Percentiles rank a stretch among this genome's conserved stretches.
These are phyloP conservation scores for Sebastes diploproa DNA, from an alignment of 2,797 vertebrate species.

Conservation along the genomic window DNA sequence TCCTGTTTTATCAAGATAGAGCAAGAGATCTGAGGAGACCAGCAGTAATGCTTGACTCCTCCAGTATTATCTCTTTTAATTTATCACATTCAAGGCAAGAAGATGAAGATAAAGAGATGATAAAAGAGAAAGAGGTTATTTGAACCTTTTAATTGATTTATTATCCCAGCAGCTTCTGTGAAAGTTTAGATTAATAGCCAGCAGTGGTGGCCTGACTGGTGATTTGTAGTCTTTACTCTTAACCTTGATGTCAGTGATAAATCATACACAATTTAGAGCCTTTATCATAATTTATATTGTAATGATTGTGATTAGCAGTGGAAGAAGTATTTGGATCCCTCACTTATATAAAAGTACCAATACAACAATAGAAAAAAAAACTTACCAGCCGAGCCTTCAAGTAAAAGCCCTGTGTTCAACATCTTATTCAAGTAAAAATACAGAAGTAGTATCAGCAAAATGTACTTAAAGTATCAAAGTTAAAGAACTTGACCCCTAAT, in stretches of 20 bases:
- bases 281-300: not conserved
- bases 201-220: not conserved
- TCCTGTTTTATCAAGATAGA: not conserved
- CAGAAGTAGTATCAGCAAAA: not conserved
- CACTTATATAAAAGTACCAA: not conserved
- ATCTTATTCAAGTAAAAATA: not conserved
- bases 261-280: not conserved
- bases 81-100: not conserved
- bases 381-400: rapidly evolving
- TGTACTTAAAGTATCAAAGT: not conserved
- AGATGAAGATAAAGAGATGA: not conserved
- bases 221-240: not conserved
- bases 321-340: not conserved
- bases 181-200: not conserved
- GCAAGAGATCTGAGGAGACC: not conserved
- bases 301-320: no score
- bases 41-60: not conserved
- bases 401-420: not conserved
- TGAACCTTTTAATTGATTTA: not conserved
- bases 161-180: not conserved
- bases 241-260: not conserved
- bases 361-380: not conserved
- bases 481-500: not conserved
- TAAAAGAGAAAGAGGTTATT: not conserved
- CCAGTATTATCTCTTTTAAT: not conserved